Base-by-base conservation (phyloP, 2,888 invertebrate species). In the Melinaea marsaeus region DNA sequence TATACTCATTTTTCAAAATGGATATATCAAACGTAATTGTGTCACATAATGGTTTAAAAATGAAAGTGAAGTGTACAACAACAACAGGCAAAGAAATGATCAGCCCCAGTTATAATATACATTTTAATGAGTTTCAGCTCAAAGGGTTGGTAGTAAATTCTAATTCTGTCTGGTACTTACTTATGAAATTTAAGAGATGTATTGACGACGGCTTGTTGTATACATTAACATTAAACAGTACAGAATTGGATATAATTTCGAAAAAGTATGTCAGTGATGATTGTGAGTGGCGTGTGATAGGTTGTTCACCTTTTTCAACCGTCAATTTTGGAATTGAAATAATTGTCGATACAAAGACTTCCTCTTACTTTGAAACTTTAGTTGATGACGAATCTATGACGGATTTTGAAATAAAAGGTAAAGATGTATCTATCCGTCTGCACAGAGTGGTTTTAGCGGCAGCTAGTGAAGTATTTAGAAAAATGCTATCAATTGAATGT, bases 391-490 rank as follows among this genome's bases (percentile, higher is more conserved):
- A 73, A 2, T 78, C 79, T 55, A 65, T 82, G 55, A 80, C 79
- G 0, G 84, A 84, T 63, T 83, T 84, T 57, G 76, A 79, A 57
- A 63, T 84, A 58, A 73, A 76, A 5, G 79, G 80, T 0, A 74
- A 75, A 9, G 81, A 77, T 54, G 84, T 84, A 0, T 74, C 77
- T 0, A 78, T 84, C 7, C 73, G 71, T 5, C 64, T 80, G 58
- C 84, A 84, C 63, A 74, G 74, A 55, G 75, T 77, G 0, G 78
- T 79, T 1, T 58, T 83, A 9, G 84, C 84, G 0, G 74, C 79
- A 0, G 70, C 76, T 7, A 84, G 83, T 56, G 78, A 80, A 0
- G 80, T 82, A 6, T 62, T 84, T 32, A 71, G 75, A 37, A 67
- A 75, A 6, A 80, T 82, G 79, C 72, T 83, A 9, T 73, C 69